These are phyloP conservation scores for Aphidius ervi DNA, from an alignment of 1,140 invertebrate genomes.

Conservation along the genomic window DNA sequence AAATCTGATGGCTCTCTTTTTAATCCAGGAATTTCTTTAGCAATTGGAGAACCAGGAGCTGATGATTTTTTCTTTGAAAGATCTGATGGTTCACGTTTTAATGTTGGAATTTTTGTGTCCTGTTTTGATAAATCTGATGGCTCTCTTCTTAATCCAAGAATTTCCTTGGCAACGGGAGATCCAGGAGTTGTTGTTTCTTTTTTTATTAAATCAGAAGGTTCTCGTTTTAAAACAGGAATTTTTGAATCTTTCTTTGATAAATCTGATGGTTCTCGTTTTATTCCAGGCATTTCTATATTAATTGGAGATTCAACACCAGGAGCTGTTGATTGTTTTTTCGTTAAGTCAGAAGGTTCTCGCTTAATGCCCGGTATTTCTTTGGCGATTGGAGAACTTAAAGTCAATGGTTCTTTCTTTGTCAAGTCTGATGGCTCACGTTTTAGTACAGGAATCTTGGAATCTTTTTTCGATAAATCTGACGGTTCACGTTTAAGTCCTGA, in stretches of 20 bases:
- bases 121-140: not conserved
- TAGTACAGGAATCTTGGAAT: not conserved
- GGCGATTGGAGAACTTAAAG: too few relatives aligned
- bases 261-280: too few relatives aligned
- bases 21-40: too few relatives aligned
- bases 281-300: not conserved
- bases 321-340: not conserved
- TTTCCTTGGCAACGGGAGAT: too few relatives aligned
- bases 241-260: conserved; percentile 13
- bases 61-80: too few relatives aligned
- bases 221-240: conserved; percentile 13
- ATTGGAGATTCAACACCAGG: too few relatives aligned
- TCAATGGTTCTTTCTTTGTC: not conserved
- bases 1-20: not conserved
- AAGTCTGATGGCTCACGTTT: conserved; percentile 1
- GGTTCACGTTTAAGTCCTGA: too few relatives aligned
- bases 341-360: too few relatives aligned
- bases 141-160: not conserved
- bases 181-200: not conserved
- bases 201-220: conserved; percentile 13
- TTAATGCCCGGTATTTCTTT: not conserved
- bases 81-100: conserved; percentile 10
- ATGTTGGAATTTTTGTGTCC: conserved; percentile 4
- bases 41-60: too few relatives aligned
- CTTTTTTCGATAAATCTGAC: conserved; percentile 13